Evolutionary conservation across 2,888 invertebrate species (phyloP), one percentile per base, ranked within the genome.

Genomic region (Agrilus biguttatus): DNA sequence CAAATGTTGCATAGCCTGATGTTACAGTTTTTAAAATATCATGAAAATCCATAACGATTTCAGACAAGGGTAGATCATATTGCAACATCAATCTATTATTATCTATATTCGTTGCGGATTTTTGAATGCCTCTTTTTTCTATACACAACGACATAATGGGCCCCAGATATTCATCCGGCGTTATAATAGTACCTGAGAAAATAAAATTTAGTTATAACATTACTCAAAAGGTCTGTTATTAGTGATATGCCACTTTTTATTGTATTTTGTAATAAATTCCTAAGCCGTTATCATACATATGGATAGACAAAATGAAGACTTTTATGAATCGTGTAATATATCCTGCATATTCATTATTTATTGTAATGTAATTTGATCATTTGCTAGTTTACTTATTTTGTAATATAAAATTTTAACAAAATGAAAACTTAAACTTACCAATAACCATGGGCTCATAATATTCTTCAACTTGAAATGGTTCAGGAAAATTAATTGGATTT

Each of bases 1-100:
- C 91, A 60, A 93, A 93, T 61, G 89, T 89, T 1, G 93, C 97
- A 68, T 91, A 97, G 28, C 97, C 97, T 0, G 93, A 93, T 3
- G 88, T 84, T 14, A 89, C 55, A 12, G 86, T 82, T 66, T 97
- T 97, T 2, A 96, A 68, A 4, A 75, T 73, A 60, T 97, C 96
- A 59, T 93, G 93, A 63, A 98, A 97, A 65, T 97, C 95, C 8
- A 93, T 68, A 12, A 97, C 82, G 21, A 97, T 84, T 73, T 98
- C 97, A 53, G 84, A 88, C 6, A 98, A 68, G 0, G 97, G 97
- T 40, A 98, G 66, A 33, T 81, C 67, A 58, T 83, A 91, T 54
- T 84, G 83, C 60, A 95, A 62, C 69, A 96, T 73, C 0, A 91
- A 70, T 59, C 90, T 76, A 32, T 77, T 73, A 48, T 87, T 80